Evolutionary conservation across 2,113 vertebrate species (phyloP).

Genomic region (Ahaetulla prasina): DNA sequence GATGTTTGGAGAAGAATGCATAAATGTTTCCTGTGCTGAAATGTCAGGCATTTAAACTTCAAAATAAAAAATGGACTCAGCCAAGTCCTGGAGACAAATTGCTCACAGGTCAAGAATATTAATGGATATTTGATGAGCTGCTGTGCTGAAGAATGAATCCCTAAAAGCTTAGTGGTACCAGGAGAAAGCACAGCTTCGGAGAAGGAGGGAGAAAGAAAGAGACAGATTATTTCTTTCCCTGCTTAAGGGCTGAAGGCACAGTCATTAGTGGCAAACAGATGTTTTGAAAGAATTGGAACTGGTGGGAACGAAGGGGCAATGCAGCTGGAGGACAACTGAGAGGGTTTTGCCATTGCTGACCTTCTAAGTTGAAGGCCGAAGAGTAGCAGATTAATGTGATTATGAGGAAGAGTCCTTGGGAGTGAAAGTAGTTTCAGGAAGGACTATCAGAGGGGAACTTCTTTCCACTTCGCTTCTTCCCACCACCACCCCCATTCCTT

Average conservation of each 20-base stretch:
- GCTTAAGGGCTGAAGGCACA: neutral
- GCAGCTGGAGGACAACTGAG: neutral
- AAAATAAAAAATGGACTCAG: neutral
- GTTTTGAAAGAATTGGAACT: neutral
- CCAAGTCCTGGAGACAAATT: neutral
- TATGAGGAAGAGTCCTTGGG: neutral
- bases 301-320: neutral
- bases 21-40: neutral
- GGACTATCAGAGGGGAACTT: neutral
- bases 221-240: neutral
- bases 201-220: neutral
- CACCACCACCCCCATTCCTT: neutral
- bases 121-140: neutral
- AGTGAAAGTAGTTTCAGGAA: neutral
- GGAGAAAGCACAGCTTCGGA: no score
- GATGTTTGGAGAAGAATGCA: neutral
- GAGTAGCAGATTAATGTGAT: neutral
- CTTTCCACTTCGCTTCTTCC: neutral
- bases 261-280: neutral
- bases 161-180: neutral
- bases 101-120: neutral
- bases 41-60: neutral
- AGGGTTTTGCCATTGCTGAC: neutral
- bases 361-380: neutral
- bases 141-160: neutral